Percentiles rank a stretch among this genome's conserved stretches.
phyloP scores from a whole-genome alignment of 1,140 invertebrate species.

The Neuroterus valhalla region DNA sequence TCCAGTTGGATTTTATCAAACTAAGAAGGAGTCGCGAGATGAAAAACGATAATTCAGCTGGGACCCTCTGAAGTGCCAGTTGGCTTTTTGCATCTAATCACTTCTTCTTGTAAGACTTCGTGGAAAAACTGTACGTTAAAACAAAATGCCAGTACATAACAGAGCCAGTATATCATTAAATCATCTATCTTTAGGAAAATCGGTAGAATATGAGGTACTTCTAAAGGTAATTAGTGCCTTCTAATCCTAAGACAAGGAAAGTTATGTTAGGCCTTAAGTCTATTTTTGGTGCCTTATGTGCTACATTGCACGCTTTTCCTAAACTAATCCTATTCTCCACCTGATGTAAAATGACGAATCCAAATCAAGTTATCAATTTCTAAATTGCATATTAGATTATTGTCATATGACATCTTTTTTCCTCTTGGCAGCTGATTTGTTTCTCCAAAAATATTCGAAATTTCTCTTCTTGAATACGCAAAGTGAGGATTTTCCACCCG shows the following conservation, averaged over 20 bases:
- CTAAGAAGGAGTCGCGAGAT: too few relatives aligned
- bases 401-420: too few relatives aligned
- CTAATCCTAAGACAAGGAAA: slow-evolving; percentile 59
- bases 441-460: too few relatives aligned
- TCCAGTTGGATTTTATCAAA: neutral
- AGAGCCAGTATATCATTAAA: slow-evolving; percentile 66
- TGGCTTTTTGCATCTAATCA: too few relatives aligned
- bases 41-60: too few relatives aligned
- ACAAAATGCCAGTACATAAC: slow-evolving; percentile 70
- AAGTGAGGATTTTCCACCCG: too few relatives aligned
- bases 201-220: slow-evolving; percentile 53
- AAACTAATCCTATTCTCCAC: slow-evolving; percentile 33
- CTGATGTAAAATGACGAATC: too few relatives aligned
- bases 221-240: slow-evolving; percentile 72
- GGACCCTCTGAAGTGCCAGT: too few relatives aligned
- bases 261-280: slow-evolving; percentile 63
- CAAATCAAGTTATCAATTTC: too few relatives aligned
- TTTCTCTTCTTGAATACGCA: too few relatives aligned
- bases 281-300: slow-evolving; percentile 69
- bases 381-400: too few relatives aligned
- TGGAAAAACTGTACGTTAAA: slow-evolving; percentile 49
- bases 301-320: slow-evolving; percentile 50
- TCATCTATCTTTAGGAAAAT: neutral
- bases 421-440: neutral
- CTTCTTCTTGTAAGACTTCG: too few relatives aligned